Evolutionary conservation across 2,113 vertebrate species (phyloP).

Genomic region (Garra rufa): DNA sequence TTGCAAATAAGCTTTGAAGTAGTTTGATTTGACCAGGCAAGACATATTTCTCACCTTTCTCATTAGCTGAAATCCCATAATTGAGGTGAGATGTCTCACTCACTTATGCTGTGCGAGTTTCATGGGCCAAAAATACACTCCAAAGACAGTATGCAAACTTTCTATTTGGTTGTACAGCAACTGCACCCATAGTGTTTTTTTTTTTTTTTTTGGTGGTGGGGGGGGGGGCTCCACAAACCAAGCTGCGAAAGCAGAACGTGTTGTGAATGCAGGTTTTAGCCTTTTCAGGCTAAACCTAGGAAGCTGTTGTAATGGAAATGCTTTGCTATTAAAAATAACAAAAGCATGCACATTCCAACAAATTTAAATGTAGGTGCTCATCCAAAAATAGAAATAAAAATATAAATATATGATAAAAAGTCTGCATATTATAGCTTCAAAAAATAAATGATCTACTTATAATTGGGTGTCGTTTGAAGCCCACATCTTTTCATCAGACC

Average conservation of each 20-base stretch:
- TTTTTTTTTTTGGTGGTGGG: too few species aligned
- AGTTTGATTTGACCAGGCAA: neutral
- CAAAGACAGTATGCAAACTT: neutral
- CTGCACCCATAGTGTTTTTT: neutral
- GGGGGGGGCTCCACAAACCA: neutral
- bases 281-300: neutral
- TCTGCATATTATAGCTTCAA: neutral
- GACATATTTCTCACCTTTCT: neutral
- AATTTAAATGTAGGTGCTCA: neutral
- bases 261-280: neutral
- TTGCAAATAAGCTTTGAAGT: slow-evolving; percentile 1
- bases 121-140: neutral
- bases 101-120: neutral
- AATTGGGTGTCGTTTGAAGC: too few species aligned
- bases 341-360: neutral
- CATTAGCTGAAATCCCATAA: slow-evolving; percentile 2
- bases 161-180: neutral
- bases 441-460: too few species aligned
- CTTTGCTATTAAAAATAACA: neutral
- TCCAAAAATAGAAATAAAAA: neutral
- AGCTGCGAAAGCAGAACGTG: neutral
- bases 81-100: neutral
- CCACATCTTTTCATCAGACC: too few species aligned
- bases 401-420: neutral
- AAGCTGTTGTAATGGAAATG: neutral